Evolutionary conservation across 2,888 invertebrate species (phyloP).

Genomic region (Pandemis heparana): DNA sequence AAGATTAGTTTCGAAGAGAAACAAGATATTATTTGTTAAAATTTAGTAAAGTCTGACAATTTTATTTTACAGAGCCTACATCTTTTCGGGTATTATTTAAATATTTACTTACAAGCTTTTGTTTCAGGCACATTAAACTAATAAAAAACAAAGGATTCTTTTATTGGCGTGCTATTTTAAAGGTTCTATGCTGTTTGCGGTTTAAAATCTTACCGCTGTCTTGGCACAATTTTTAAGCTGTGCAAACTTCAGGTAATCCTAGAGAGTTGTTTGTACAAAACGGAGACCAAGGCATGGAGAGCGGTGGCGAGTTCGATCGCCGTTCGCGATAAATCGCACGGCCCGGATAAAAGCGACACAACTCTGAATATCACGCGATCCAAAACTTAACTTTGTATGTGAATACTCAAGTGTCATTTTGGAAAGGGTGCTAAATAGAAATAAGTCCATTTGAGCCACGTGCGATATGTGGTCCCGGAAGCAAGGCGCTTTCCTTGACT

Average conservation of each 20-base stretch:
- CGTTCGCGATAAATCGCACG: slow-evolving; percentile 19
- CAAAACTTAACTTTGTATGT: background rate
- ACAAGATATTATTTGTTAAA: no score
- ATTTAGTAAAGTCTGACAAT: no score
- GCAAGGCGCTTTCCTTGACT: slow-evolving; percentile 12
- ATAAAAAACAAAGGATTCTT: background rate
- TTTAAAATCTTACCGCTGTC: slow-evolving; percentile 4
- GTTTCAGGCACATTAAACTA: background rate
- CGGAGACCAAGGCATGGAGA: slow-evolving; percentile 12
- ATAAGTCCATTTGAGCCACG: background rate
- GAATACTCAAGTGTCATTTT: background rate
- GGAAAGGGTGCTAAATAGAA: background rate
- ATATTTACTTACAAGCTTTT: background rate
- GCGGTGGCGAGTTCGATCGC: slow-evolving; percentile 29
- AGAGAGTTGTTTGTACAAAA: slow-evolving; percentile 34
- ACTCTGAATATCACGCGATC: background rate
- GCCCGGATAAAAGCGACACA: background rate
- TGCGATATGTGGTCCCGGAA: slow-evolving; percentile 8
- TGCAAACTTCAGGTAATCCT: slow-evolving; percentile 31
- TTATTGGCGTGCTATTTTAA: background rate
- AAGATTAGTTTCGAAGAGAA: no score
- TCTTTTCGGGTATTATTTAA: no score
- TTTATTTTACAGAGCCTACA: no score
- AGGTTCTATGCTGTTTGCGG: background rate
- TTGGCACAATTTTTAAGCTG: slow-evolving; percentile 24